Evolutionary conservation across 1,140 invertebrate species (phyloP), one percentile per base, ranked within the genome.

Genomic region (Drosophila kohkoa): DNA sequence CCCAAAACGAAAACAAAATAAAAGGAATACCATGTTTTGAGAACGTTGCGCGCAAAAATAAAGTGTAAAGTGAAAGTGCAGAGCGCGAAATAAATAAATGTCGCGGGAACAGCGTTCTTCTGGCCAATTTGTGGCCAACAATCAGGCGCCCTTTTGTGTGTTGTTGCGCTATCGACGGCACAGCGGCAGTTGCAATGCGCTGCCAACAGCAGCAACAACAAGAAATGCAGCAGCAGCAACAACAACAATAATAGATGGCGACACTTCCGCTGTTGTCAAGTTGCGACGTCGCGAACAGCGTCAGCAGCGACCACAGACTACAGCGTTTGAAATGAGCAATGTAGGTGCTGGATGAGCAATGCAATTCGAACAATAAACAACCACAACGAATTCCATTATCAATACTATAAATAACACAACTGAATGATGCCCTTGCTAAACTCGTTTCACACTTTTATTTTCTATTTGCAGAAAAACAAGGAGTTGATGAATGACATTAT

Each of bases 391-490:
- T 51, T 59, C 13, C 15, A 60, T 46, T 41, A 58, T 38, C 11
- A 1, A 52, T 32, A 28, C 8, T 4, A 43, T 38, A 3, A 59
- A 64, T 2, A 69, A 54, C 8, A 52, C 25, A 25, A 57, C 2
- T 10, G 13, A 30, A 48, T n/a, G 30, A 15, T 65, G 20, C 20
- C 13, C 11, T 38, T 16, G 49, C 15, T 25, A 51, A 63, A 35
- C 11, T 32, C 28, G 1, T 1, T n/a, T 52, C 11, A 28, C 48
- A 8, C 15, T 51, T 16, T 58, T 46, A 0, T 25, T 28, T 91
- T 90, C 92, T 90, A 82, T 74, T 95, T 95, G 60, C 94, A 95
- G 95, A 95, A 95, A 93, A 95, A 95, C 90, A 95, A 95, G 92
- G 95, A 95, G 80, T 92, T 95, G 72, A 95, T 95, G 94, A 94